Evolutionary conservation across 2,888 invertebrate genomes (phyloP), one percentile per base, ranked within the genome.

Genomic region (Eledone cirrhosa): DNA sequence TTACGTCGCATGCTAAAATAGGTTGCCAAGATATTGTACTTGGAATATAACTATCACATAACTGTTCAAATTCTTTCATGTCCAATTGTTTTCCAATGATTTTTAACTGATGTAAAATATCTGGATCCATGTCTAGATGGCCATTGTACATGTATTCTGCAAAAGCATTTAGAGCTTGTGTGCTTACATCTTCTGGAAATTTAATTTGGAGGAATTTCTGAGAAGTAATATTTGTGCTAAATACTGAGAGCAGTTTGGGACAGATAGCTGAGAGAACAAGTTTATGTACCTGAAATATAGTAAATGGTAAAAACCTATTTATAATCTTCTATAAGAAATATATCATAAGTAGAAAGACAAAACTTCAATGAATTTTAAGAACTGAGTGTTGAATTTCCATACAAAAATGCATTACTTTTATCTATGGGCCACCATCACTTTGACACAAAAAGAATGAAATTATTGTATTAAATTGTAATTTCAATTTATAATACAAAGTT

Each of bases 121-220:
- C 72, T 41, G 22, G 72, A n/a, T 72, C 33, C 7, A 72, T n/a
- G 31, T 72, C 33, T 19, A 72, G 41, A 72, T 31, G 29, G 0
- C 72, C 72, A 22, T 72, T 33, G 33, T 72, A 72, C 31, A 31
- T 31, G 31, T 72, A 72, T 33, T 72, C 72, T 31, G 72, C 72
- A 72, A 72, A 72, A 22, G 72, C 72, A 22, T 29, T 72, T 22
- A 72, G 19, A 2, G 33, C 72, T 33, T 72, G 31, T 5, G 29
- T 72, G 33, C 72, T 72, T 14, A 72, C 72, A 19, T 72, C 72
- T 8, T 72, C 29, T 33, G 72, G 72, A n/a, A 72, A 72, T n/a
- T 72, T 72, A 31, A 72, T 41, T 41, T 72, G 72, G n/a, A 72
- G 41, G 31, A 72, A 72, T 19, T 72, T 72, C 7, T 72, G 72